Evolutionary conservation across 2,888 invertebrate genomes (phyloP).

Genomic region (Hyposoter didymator): DNA sequence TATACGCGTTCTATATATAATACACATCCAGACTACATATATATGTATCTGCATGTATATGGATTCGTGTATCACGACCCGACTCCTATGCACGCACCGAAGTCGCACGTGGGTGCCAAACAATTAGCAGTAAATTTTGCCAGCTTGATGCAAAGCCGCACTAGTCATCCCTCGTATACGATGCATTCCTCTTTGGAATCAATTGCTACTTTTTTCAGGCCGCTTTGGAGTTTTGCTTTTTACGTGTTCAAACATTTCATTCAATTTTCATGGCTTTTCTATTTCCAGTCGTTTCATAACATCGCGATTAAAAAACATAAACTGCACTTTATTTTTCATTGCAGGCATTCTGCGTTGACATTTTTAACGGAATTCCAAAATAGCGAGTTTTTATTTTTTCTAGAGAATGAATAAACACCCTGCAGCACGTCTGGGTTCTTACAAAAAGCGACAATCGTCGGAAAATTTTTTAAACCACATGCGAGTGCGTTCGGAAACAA

Average conservation of each 20-base stretch:
- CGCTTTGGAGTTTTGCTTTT: neutral
- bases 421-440: neutral
- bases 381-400: neutral
- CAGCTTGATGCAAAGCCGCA: constrained; percentile 60
- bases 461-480: neutral
- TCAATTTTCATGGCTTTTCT: neutral
- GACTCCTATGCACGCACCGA: constrained; percentile 33
- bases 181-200: constrained; percentile 14
- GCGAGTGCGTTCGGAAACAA: neutral
- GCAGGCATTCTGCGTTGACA: neutral
- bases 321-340: neutral
- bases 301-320: neutral
- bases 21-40: neutral
- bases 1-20: neutral
- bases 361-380: neutral
- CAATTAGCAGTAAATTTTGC: constrained; percentile 66
- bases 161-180: constrained; percentile 42
- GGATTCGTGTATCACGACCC: constrained; percentile 27
- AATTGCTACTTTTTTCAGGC: neutral
- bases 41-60: constrained; percentile 7
- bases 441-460: neutral
- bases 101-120: constrained; percentile 59
- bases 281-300: neutral
- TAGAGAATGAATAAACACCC: neutral
- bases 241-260: neutral